Base-by-base conservation (phyloP, 2,113 vertebrate species). In the Trinectes maculatus region DNA sequence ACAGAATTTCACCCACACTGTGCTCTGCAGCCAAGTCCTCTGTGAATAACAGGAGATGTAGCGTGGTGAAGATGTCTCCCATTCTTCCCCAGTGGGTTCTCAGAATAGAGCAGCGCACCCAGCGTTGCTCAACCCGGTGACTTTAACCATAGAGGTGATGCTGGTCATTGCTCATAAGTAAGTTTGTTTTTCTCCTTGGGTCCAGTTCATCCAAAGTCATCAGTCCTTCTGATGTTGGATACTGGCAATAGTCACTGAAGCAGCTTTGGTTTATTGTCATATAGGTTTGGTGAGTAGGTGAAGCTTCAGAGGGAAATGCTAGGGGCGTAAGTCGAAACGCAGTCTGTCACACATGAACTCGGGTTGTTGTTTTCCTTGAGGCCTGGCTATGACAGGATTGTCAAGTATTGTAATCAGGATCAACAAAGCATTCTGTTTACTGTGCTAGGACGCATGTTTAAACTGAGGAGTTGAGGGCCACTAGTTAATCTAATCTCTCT, bases 71-170 rank as follows among this genome's bases (percentile, higher is more conserved):
- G 18, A 65, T 36, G 4, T 49, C 47, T 59, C 40, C 28, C 49
- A 52, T 53, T 80, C 51, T 59, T 66, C 39, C 33, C 36, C 53
- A 43, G n/a, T 5, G 0, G 59, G 54, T 22, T 48, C 72, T 67
- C 16, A 65, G 40, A 79, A 83, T 75, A 85, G 72, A 79, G 61
- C 59, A 47, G 55, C 66, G 28, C 46, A 55, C 18, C 15, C 6
- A 3, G 40, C 46, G 33, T 13, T 52, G 60, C 46, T 57, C 31
- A 55, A 21, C 28, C 11, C 6, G 31, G 59, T 39, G 57, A 69
- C 54, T 71, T 39, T 48, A 12, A 74, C 61, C 40, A 59, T 16
- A 28, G 29, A 43, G 12, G 10, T 2, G 22, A 0, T 26, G 39
- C 18, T n/a, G 22, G 16, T 73, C 19, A 52, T 47, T 12, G 21